These are phyloP conservation scores for Hemaris fuciformis DNA, from an alignment of 2,888 invertebrate species.

Conservation along the genomic window DNA sequence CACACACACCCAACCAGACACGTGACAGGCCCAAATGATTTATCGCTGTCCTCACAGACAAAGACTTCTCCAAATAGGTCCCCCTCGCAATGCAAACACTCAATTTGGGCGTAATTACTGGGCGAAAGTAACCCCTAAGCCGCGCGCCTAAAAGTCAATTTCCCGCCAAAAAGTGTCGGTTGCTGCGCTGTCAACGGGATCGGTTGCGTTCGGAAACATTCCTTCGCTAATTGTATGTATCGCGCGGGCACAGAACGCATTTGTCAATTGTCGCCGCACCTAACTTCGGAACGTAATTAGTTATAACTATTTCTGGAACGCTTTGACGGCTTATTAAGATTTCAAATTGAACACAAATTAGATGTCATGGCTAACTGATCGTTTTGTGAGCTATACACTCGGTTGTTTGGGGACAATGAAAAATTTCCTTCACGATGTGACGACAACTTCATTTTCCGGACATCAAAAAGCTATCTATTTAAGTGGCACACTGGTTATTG, in stretches of 20 bases:
- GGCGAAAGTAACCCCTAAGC: slow-evolving; percentile 60
- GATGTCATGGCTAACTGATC: slow-evolving; percentile 75
- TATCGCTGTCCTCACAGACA: slow-evolving; percentile 63
- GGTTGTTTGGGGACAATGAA: slow-evolving; percentile 51
- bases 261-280: slow-evolving; percentile 76
- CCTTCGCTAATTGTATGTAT: slow-evolving; percentile 76
- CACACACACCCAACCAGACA: slow-evolving; percentile 63
- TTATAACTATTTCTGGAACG: slow-evolving; percentile 73
- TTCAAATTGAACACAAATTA: slow-evolving; percentile 80
- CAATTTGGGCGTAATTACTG: slow-evolving; percentile 64
- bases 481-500: slow-evolving; percentile 25
- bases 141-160: slow-evolving; percentile 52
- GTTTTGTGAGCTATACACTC: slow-evolving; percentile 47
- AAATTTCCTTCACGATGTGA: slow-evolving; percentile 57
- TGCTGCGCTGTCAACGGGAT: slow-evolving; percentile 51
- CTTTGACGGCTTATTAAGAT: slow-evolving; percentile 81
- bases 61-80: slow-evolving; percentile 72
- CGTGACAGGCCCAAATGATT: slow-evolving; percentile 72
- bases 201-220: slow-evolving; percentile 67
- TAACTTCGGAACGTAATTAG: slow-evolving; percentile 71
- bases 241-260: slow-evolving; percentile 69
- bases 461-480: slow-evolving; percentile 71
- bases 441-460: slow-evolving; percentile 74
- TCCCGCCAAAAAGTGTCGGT: slow-evolving; percentile 60
- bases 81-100: slow-evolving; percentile 68